Evolutionary conservation across 2,797 vertebrate genomes (phyloP).

Genomic region (Microcaecilia unicolor): DNA sequence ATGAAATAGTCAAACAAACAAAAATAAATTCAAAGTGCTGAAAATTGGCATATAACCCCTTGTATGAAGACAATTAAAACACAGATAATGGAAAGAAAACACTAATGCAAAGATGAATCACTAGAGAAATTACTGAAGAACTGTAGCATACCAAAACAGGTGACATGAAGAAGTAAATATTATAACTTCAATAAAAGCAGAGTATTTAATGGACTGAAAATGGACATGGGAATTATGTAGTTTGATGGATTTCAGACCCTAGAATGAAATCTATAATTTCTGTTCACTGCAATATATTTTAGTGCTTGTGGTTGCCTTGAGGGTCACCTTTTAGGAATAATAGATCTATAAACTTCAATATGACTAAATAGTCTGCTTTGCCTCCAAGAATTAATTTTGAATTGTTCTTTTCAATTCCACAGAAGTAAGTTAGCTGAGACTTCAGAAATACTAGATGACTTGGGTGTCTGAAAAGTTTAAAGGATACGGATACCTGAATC

Average conservation of each 20-base stretch:
- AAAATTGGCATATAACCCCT: slow-evolving; percentile 22
- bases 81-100: slow-evolving; percentile 41
- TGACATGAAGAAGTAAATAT: slow-evolving; percentile 59
- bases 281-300: slow-evolving; percentile 39
- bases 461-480: too few relatives aligned
- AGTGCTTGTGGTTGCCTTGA: slow-evolving; percentile 30
- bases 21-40: too few relatives aligned
- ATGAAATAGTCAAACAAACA: too few relatives aligned
- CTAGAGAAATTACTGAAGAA: slow-evolving; percentile 56
- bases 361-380: too few relatives aligned
- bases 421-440: too few relatives aligned
- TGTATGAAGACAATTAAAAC: slow-evolving; percentile 32
- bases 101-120: slow-evolving; percentile 42
- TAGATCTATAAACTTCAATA: slow-evolving; percentile 18
- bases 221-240: slow-evolving; percentile 39
- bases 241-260: slow-evolving; percentile 45
- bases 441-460: too few relatives aligned
- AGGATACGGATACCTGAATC: too few relatives aligned
- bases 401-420: too few relatives aligned
- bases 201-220: slow-evolving; percentile 58
- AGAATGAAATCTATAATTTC: slow-evolving; percentile 44
- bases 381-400: too few relatives aligned
- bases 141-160: slow-evolving; percentile 48
- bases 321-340: slow-evolving; percentile 38
- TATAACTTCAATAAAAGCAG: slow-evolving; percentile 58